Conservation (phyloP, 2,888 invertebrate species). For the Empis livida region DNA sequence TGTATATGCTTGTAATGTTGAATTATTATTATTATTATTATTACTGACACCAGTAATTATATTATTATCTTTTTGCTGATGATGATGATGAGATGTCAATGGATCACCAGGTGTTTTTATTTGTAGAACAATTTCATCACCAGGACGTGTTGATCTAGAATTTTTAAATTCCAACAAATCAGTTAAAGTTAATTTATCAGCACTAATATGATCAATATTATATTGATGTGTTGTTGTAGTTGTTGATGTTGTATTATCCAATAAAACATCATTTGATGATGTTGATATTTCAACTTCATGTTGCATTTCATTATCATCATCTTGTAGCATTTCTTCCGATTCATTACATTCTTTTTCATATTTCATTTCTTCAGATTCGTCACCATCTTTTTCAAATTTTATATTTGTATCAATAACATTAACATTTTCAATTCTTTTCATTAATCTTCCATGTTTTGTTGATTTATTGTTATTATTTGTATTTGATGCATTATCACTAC, state of each 20-base stretch:
- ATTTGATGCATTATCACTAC: constrained; percentile 13
- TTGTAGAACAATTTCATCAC: constrained; percentile 31
- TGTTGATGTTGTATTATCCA: constrained; percentile 17
- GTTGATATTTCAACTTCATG: constrained; percentile 12
- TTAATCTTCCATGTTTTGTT: background rate
- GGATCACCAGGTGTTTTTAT: constrained; percentile 22
- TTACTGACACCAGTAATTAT: background rate
- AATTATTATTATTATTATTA: constrained; percentile 19
- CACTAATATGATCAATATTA: constrained; percentile 24
- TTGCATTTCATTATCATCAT: background rate
- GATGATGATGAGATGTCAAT: constrained; percentile 14
- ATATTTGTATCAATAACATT: background rate
- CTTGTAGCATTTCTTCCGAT: background rate
- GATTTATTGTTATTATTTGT: constrained; percentile 10
- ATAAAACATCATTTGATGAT: constrained; percentile 13
- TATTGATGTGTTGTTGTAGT: constrained; percentile 24
- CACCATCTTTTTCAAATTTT: background rate
- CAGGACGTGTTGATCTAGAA: constrained; percentile 19
- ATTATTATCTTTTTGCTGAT: constrained; percentile 11
- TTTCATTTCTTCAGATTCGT: background rate
- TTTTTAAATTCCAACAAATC: constrained; percentile 31
- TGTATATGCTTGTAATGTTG: constrained; percentile 20
- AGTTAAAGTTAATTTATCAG: constrained; percentile 30
- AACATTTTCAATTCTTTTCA: constrained; percentile 14
- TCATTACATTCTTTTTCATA: background rate